These are phyloP conservation scores for Muschampia plurimacula DNA, from an alignment of 2,888 invertebrate genomes.

Conservation along the genomic window DNA sequence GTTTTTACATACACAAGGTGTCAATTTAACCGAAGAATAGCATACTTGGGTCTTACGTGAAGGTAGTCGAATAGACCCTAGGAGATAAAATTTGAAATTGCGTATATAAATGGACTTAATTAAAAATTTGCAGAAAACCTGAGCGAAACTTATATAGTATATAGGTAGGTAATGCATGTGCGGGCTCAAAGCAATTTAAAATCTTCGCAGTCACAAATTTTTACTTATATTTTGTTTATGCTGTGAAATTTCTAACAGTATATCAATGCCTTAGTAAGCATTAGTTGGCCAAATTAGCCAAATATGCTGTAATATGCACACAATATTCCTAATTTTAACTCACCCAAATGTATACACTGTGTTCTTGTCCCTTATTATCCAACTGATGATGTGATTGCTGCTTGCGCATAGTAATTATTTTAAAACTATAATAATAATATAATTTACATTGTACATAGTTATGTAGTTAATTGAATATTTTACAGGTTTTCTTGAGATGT, in stretches of 20 bases:
- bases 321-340: conserved; percentile 57
- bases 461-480: no score
- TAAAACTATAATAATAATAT: no score
- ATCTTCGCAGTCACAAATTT: neutral
- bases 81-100: neutral
- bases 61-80: neutral
- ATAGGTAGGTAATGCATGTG: no score
- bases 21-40: no score
- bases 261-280: neutral
- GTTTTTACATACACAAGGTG: no score
- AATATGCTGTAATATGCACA: neutral
- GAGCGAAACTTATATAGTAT: no score
- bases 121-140: neutral
- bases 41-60: no score
- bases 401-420: conserved; percentile 55
- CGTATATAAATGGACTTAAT: neutral
- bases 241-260: neutral
- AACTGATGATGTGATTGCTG: conserved; percentile 66
- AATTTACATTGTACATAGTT: no score
- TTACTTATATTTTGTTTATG: neutral
- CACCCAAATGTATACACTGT: conserved; percentile 86
- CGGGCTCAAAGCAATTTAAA: no score
- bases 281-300: no score
- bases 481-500: no score
- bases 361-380: conserved; percentile 77